Percentiles rank a stretch among this genome's conserved stretches.
These are phyloP conservation scores for Podotricha telesiphe DNA, from an alignment of 2,888 invertebrate species.

Conservation along the genomic window DNA sequence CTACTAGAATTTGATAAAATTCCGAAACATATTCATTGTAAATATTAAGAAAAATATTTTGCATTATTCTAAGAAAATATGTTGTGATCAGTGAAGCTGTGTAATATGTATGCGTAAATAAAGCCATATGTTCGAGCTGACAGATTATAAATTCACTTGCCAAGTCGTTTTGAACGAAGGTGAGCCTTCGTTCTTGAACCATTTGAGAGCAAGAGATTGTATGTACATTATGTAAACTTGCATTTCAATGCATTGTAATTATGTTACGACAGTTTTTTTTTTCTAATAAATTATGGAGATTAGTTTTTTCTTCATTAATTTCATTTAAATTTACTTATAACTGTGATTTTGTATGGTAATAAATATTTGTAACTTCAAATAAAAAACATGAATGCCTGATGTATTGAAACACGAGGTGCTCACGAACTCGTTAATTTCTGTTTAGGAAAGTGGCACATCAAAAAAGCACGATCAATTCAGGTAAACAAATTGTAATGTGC, in stretches of 20 bases:
- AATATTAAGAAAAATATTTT: not conserved
- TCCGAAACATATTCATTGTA: too few relatives aligned
- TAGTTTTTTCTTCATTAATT: not conserved
- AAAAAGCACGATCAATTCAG: not conserved
- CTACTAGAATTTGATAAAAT: too few relatives aligned
- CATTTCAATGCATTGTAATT: constrained; percentile 29
- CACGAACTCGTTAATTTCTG: constrained; percentile 3
- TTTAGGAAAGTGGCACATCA: constrained; percentile 7
- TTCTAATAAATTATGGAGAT: not conserved
- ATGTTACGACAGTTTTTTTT: constrained; percentile 20
- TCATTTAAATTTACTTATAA: too few relatives aligned
- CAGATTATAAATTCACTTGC: constrained; percentile 26
- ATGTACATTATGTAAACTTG: constrained; percentile 40
- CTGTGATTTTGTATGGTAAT: too few relatives aligned
- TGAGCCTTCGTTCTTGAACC: constrained; percentile 53
- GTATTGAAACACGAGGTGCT: not conserved
- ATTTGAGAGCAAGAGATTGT: constrained; percentile 47
- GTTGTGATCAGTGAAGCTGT: not conserved
- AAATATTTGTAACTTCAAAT: not conserved
- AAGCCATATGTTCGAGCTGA: constrained; percentile 12
- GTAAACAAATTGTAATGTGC: constrained; percentile 11
- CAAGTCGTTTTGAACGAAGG: constrained; percentile 47
- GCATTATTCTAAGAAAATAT: not conserved
- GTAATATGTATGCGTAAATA: not conserved
- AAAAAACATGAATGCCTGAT: not conserved